These are phyloP conservation scores for Myodes glareolus DNA, from an alignment of 2,113 vertebrate species.

Conservation along the genomic window DNA sequence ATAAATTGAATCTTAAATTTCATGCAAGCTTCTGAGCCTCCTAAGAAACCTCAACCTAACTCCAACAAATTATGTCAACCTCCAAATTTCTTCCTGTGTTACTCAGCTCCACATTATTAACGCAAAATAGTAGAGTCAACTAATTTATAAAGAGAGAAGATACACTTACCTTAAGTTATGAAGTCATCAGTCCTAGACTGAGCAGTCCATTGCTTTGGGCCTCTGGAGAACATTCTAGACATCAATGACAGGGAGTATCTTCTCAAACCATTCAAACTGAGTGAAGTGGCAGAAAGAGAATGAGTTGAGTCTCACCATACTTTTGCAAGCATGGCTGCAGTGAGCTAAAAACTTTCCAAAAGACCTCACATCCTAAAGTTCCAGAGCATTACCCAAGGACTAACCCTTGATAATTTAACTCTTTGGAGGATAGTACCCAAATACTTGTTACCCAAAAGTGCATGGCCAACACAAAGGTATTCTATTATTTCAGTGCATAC, in stretches of 20 bases:
- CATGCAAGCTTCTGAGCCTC: neutral
- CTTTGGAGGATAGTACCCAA: neutral
- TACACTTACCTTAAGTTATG: neutral
- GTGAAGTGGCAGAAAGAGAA: neutral
- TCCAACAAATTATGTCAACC: neutral
- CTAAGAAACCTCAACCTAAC: neutral
- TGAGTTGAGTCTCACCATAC: neutral
- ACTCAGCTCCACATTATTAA: neutral
- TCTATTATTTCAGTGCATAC: neutral
- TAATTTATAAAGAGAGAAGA: neutral
- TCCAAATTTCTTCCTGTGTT: neutral
- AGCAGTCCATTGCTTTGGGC: neutral
- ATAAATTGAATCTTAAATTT: conserved; percentile 6
- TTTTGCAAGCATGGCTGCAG: neutral
- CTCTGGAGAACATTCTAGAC: neutral
- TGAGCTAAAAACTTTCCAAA: neutral
- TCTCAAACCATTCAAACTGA: neutral
- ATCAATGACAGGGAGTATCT: neutral
- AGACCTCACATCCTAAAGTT: neutral
- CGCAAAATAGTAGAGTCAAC: neutral
- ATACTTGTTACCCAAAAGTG: neutral
- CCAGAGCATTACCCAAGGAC: neutral
- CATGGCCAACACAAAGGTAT: neutral
- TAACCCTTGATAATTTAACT: neutral
- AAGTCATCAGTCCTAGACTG: neutral